Conservation (phyloP, 2,113 vertebrate species). For the Camelus dromedarius region DNA sequence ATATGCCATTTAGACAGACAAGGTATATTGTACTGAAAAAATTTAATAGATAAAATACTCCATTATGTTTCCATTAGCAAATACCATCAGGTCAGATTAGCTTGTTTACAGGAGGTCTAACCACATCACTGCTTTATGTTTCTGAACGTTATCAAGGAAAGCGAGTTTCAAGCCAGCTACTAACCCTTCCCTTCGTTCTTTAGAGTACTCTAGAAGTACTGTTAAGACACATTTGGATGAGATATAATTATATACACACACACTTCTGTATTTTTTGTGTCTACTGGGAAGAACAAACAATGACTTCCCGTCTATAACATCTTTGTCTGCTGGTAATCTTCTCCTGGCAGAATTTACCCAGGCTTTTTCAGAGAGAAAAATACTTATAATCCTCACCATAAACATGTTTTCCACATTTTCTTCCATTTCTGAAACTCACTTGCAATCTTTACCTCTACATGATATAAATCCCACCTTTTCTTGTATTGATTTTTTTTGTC, state of each 20-base stretch:
- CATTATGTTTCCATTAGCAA: neutral
- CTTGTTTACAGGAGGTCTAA: neutral
- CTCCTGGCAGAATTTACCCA: neutral
- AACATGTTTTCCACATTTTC: neutral
- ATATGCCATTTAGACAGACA: neutral
- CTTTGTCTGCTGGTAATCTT: neutral
- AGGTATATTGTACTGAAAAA: neutral
- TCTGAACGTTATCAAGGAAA: neutral
- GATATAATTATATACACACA: neutral
- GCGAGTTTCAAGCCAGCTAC: neutral
- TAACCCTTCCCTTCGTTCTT: neutral
- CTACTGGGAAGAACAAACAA: conserved; percentile 1
- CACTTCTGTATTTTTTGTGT: neutral
- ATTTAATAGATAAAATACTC: neutral
- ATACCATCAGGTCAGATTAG: neutral
- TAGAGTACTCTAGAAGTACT: neutral
- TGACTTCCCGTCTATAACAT: neutral
- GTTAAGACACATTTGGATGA: neutral
- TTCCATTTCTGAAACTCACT: neutral
- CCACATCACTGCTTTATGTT: neutral
- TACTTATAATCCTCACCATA: neutral
- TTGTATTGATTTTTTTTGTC: neutral
- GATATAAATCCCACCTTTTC: neutral
- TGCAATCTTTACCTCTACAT: neutral
- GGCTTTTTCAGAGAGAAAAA: neutral